Base-by-base conservation (phyloP, 2,113 vertebrate species). In the Furnarius figulus region DNA sequence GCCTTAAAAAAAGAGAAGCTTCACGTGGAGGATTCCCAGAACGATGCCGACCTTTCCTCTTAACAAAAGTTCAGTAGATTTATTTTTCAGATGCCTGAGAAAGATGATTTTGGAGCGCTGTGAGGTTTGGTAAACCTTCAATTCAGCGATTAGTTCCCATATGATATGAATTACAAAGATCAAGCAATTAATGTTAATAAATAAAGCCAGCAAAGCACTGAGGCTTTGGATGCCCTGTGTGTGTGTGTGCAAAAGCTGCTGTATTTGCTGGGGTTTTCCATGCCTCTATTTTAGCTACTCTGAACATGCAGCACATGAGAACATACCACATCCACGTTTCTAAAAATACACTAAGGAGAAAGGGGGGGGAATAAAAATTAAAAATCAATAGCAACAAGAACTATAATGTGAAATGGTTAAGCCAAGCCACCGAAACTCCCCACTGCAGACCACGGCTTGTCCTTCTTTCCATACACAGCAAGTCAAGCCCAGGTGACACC, bases 21-120 rank as follows among this genome's bases (percentile, higher is more conserved):
- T 97, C 82, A 90, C 5, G 13, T 22, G n/a, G 16, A 85, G 73
- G 85, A 96, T 87, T 91, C 88, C 93, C 78, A 88, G 92, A 93
- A 87, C 4, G 85, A 95, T 80, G 93, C 89, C 67, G 84, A 80
- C 83, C 90, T 94, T 96, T 95, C 93, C 85, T 90, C 86, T 93
- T 63, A 84, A 93, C 89, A 94, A 40, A 92, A 97, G 82, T 96
- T 97, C 76, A 92, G 83, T 8, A 83, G 84, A 80, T 91, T 96
- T 89, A 52, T 67, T 77, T 89, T 79, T 90, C 85, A 74, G 25
- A 66, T 10, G 61, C 50, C 35, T 93, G 73, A 95, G 93, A 95
- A 46, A 88, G 87, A 76, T 58, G 47, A 91, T 77, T 97, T 88
- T 65, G 71, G 82, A 95, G 86, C 10, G 7, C 59, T 44, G 47